These are phyloP conservation scores for Plectus sambesii DNA, from an alignment of 1,140 invertebrate genomes.

Conservation along the genomic window DNA sequence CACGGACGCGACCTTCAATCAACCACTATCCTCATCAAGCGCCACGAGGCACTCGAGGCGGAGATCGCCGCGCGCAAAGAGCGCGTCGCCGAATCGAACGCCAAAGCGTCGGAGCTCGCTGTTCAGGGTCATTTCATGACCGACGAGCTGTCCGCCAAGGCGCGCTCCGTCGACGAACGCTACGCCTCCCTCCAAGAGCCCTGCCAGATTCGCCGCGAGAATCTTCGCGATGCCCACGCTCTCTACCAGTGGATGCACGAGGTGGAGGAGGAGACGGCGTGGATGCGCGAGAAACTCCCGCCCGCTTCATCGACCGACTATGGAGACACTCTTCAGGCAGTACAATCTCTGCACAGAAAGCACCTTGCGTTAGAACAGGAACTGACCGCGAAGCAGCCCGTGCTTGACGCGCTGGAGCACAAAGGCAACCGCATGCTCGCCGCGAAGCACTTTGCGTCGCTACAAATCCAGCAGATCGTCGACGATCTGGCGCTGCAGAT, in stretches of 20 bases:
- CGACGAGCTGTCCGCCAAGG: slow-evolving; percentile 65
- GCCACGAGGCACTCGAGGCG: slow-evolving; percentile 27
- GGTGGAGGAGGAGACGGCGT: slow-evolving; percentile 92
- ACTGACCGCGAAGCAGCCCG: slow-evolving; percentile 66
- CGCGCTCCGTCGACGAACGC: slow-evolving; percentile 44
- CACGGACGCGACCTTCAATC: slow-evolving; percentile 67
- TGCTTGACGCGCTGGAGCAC: slow-evolving; percentile 59
- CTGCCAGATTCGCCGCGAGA: slow-evolving; percentile 72
- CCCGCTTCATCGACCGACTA: slow-evolving; percentile 72
- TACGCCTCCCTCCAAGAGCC: slow-evolving; percentile 75
- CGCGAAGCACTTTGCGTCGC: slow-evolving; percentile 68
- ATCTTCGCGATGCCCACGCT: slow-evolving; percentile 71
- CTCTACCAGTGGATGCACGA: slow-evolving; percentile 70
- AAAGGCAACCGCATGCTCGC: slow-evolving; percentile 62
- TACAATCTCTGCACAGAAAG: slow-evolving; percentile 93
- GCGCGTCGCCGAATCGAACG: slow-evolving; percentile 28
- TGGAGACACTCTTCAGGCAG: slow-evolving; percentile 87
- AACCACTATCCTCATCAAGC: slow-evolving; percentile 67
- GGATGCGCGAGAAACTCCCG: slow-evolving; percentile 94
- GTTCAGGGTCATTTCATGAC: too few relatives aligned
- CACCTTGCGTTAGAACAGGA: slow-evolving; percentile 72
- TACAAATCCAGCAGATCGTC: slow-evolving; percentile 58
- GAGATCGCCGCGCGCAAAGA: slow-evolving; percentile 33
- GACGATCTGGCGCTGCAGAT: slow-evolving; percentile 47
- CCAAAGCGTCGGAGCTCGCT: slow-evolving; percentile 28